Evolutionary conservation across 2,113 vertebrate genomes (phyloP), one percentile per base, ranked within the genome.

Genomic region (Pantherophis guttatus): DNA sequence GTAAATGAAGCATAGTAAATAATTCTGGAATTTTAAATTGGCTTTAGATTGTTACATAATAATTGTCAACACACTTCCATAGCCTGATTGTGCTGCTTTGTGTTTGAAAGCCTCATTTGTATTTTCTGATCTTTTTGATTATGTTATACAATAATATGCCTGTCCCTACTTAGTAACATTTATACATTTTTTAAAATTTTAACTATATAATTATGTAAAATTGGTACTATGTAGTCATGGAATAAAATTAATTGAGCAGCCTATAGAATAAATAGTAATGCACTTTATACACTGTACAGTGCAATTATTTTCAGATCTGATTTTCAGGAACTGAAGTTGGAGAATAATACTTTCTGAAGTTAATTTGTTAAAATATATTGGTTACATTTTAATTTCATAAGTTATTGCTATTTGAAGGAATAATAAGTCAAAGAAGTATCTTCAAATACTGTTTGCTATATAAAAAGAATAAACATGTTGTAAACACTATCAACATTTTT

Each of bases 11-110:
- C 87, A 11, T 88, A 94, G 92, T 21, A 7, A 86, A 11, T 55
- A 50, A 44, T 93, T 29, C 1, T 90, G 89, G 91, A 92, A 91
- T 91, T 52, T 26, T 91, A 93, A 0, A 94, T 58, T 91, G 58
- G 90, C 90, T 96, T 96, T 92, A 70, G 81, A 92, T 86, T 93
- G 52, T 90, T 89, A 85, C 59, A 92, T 96, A 92, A 52, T 92
- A 50, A 70, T 9, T 10, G 89, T 91, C 93, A 89, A 95, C 95
- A 89, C 62, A 93, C 88, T 92, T 90, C 8, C 5, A 65, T 50
- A 87, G 59, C 50, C 58, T 90, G 92, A 53, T 48, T 89, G 0
- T 26, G 1, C 0, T 0, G 21, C 53, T 90, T n/a, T 55, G 4
- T 2, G 9, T 58, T 85, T 17, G 87, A 26, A 93, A 50, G 57